These are phyloP conservation scores for Amblyjoppa proteus DNA, from an alignment of 2,888 invertebrate genomes.

Conservation along the genomic window DNA sequence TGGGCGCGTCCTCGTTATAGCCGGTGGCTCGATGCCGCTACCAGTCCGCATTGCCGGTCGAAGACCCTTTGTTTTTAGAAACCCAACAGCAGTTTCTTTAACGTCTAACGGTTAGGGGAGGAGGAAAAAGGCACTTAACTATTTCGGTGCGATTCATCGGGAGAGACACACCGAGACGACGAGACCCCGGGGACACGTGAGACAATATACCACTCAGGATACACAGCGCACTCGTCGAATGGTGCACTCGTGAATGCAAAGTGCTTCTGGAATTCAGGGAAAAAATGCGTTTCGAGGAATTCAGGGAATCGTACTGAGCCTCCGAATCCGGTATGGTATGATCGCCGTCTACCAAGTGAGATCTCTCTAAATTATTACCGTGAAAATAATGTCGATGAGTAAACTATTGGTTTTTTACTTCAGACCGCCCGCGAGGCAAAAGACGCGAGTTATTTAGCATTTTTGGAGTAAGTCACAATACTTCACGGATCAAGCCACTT, in stretches of 20 bases:
- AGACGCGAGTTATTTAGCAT: neutral
- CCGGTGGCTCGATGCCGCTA: constrained; percentile 18
- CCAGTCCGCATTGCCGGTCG: constrained; percentile 32
- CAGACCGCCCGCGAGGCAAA: neutral
- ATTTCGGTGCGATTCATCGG: constrained; percentile 74
- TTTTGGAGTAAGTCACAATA: neutral
- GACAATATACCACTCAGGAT: constrained; percentile 62
- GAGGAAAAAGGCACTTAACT: constrained; percentile 61
- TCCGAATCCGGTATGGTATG: neutral
- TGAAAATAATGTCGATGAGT: neutral
- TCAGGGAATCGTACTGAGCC: constrained; percentile 5
- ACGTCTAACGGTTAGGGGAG: constrained; percentile 15
- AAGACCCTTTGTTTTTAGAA: constrained; percentile 60
- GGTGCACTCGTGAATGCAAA: constrained; percentile 55
- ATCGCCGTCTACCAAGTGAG: neutral
- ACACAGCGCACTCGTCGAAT: constrained; percentile 36
- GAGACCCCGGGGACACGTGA: constrained; percentile 74
- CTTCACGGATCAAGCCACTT: neutral
- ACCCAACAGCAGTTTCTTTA: constrained; percentile 54
- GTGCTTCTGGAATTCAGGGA: constrained; percentile 37
- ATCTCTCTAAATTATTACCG: neutral
- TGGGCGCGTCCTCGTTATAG: constrained; percentile 45
- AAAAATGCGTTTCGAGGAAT: constrained; percentile 29
- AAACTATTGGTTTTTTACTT: neutral
- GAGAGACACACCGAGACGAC: constrained; percentile 71